Percentiles rank a stretch among this genome's conserved stretches.
phyloP scores from a whole-genome alignment of 2,113 vertebrate genomes.

The Callaeas wilsoni region DNA sequence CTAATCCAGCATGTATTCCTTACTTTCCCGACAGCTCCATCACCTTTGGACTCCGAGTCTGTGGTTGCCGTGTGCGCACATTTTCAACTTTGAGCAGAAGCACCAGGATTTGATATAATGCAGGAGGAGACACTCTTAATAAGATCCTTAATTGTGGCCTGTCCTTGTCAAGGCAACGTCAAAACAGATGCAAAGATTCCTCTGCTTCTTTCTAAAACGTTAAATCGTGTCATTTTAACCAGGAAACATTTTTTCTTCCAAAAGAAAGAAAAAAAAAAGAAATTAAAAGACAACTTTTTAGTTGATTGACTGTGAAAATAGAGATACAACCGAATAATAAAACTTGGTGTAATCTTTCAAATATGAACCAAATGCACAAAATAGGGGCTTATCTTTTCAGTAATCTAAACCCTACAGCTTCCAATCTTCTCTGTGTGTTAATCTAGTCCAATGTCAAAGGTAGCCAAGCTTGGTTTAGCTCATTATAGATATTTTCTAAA shows the following conservation, averaged over 20 bases:
- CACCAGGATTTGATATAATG: neutral
- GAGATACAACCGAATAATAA: neutral
- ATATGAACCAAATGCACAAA: neutral
- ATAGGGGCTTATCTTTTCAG: neutral
- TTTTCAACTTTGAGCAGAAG: neutral
- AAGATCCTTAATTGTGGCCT: neutral
- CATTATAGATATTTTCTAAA: neutral
- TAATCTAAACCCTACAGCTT: neutral
- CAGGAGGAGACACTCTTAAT: neutral
- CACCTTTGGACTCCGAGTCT: neutral
- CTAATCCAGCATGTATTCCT: neutral
- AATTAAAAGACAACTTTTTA: neutral
- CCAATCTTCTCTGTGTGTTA: neutral
- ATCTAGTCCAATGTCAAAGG: neutral
- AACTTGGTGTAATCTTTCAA: neutral
- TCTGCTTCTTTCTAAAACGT: neutral
- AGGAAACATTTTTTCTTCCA: neutral
- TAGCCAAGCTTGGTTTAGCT: neutral
- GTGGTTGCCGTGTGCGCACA: neutral
- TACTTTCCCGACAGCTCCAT: neutral
- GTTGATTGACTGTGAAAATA: neutral
- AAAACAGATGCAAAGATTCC: neutral
- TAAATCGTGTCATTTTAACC: neutral
- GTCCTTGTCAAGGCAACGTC: neutral
- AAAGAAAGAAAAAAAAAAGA: neutral